Evolutionary conservation across 1,140 invertebrate genomes (phyloP).

Genomic region (Scaptomyza pallida): DNA sequence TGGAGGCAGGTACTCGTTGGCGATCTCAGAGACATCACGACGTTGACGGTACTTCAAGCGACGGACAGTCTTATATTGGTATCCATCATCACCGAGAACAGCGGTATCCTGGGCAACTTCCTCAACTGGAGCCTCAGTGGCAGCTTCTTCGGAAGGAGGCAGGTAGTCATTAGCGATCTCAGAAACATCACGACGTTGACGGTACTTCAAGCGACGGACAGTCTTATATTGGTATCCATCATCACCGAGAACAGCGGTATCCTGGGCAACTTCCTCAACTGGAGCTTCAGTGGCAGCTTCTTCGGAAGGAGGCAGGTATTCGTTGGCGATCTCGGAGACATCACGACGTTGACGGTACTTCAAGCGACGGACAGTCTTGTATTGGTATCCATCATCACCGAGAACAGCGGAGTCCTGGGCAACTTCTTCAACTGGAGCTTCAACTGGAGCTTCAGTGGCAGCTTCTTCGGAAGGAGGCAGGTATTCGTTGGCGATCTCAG

Average conservation of each 20-base stretch:
- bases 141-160: constrained; percentile 63
- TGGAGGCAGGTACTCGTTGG: constrained; percentile 65
- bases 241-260: constrained; percentile 57
- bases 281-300: constrained; percentile 44
- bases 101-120: constrained; percentile 57
- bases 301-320: constrained; percentile 56
- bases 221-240: constrained; percentile 75
- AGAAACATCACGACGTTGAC: constrained; percentile 77
- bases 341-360: constrained; percentile 69
- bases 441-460: constrained; percentile 10
- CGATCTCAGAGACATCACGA: constrained; percentile 61
- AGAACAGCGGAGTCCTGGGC: constrained; percentile 50
- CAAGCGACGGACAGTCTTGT: constrained; percentile 61
- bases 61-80: constrained; percentile 64
- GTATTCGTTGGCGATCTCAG: constrained; percentile 44
- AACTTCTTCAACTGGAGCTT: constrained; percentile 27
- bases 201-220: too few relatives aligned
- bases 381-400: constrained; percentile 57
- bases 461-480: constrained; percentile 37
- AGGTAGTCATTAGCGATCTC: constrained; percentile 70
- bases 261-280: constrained; percentile 51
- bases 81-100: constrained; percentile 49
- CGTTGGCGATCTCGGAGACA: constrained; percentile 58
- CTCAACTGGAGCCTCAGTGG: constrained; percentile 22
- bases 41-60: constrained; percentile 55